Conservation (phyloP, 1,140 invertebrate species). For the Pachypeltis micranthus region DNA sequence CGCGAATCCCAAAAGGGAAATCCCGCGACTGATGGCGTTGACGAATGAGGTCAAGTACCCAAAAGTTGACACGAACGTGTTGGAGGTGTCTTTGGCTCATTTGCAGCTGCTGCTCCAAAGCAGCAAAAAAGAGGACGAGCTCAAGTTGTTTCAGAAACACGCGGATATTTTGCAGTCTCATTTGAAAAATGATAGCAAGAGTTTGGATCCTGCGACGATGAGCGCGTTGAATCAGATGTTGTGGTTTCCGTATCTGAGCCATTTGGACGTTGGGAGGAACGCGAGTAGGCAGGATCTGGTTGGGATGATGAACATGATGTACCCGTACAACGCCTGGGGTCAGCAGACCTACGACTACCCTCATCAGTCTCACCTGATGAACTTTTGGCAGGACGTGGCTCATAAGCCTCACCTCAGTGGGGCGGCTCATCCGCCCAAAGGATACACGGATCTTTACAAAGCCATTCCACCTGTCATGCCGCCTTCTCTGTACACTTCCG, state of each 20-base stretch:
- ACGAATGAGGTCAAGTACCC: conserved; percentile 57
- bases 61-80: conserved; percentile 60
- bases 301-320: conserved; percentile 27
- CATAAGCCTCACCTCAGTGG: background rate
- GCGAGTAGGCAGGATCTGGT: conserved; percentile 31
- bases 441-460: conserved; percentile 9
- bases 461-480: background rate
- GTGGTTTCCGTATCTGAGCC: conserved; percentile 54
- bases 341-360: conserved; percentile 13
- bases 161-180: conserved; percentile 20
- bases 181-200: conserved; percentile 18
- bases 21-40: conserved; percentile 54
- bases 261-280: conserved; percentile 36
- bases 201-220: conserved; percentile 45
- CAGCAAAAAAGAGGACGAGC: conserved; percentile 27
- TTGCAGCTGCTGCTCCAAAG: conserved; percentile 52
- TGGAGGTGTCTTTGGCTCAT: conserved; percentile 63
- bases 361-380: background rate
- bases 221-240: conserved; percentile 55
- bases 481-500: background rate
- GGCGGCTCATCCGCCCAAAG: background rate
- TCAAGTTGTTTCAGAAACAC: conserved; percentile 25
- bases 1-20: conserved; percentile 59
- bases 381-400: conserved; percentile 5
- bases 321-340: conserved; percentile 14